A percentile compares a stretch with the other conserved stretches of the same genome.
Evolutionary conservation across 1,140 invertebrate species (phyloP).

Genomic region (Drosophila quadrilineata): DNA sequence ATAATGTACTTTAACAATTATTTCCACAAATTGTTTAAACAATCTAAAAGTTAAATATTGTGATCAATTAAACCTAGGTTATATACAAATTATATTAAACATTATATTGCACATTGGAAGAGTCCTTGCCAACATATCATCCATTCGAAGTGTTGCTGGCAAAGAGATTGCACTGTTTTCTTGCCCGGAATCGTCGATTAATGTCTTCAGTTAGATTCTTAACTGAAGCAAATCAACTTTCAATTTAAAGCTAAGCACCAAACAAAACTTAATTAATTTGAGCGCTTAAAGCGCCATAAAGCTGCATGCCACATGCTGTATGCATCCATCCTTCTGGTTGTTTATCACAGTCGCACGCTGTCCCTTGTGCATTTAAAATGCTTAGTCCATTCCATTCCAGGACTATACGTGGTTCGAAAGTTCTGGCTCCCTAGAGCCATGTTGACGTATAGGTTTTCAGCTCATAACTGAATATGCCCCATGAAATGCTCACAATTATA

Average conservation of each 20-base stretch:
- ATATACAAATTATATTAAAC: slow-evolving; percentile 8
- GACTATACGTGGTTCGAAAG: background rate
- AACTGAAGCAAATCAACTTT: background rate
- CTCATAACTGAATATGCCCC: slow-evolving; percentile 51
- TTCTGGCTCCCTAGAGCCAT: slow-evolving; percentile 23
- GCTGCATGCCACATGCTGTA: slow-evolving; percentile 36
- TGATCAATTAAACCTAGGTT: too few relatives aligned
- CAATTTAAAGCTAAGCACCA: slow-evolving; percentile 67
- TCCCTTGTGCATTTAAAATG: background rate
- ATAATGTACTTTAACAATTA: background rate
- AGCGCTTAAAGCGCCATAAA: slow-evolving; percentile 68
- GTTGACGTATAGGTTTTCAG: slow-evolving; percentile 43
- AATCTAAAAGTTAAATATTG: slow-evolving; percentile 35
- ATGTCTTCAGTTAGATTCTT: slow-evolving; percentile 6
- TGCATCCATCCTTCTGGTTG: background rate
- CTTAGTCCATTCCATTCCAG: background rate
- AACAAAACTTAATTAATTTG: slow-evolving; percentile 28
- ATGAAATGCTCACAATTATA: slow-evolving; percentile 41
- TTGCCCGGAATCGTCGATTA: slow-evolving; percentile 49
- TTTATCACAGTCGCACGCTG: slow-evolving; percentile 1
- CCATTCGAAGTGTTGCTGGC: slow-evolving; percentile 1
- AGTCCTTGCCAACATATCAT: slow-evolving; percentile 21
- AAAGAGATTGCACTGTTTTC: slow-evolving; percentile 59
- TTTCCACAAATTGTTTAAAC: background rate
- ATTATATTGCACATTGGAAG: slow-evolving; percentile 46